phyloP scores from a whole-genome alignment of 2,888 invertebrate genomes.

The Synanthedon myopaeformis region DNA sequence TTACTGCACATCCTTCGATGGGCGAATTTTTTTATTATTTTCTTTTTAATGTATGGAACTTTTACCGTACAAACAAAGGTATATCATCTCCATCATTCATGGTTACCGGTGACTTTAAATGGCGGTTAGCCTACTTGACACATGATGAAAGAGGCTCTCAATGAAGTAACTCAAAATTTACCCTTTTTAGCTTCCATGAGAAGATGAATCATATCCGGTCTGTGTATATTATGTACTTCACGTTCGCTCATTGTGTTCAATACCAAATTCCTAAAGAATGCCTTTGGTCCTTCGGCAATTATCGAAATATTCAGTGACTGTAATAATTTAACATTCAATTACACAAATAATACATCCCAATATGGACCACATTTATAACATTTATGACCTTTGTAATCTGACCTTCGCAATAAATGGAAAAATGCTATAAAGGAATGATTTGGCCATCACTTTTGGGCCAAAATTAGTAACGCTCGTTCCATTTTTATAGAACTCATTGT shows the following conservation, averaged over 20 bases:
- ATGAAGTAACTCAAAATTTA: slow-evolving; percentile 6
- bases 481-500: slow-evolving; percentile 67
- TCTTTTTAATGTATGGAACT: too few species aligned
- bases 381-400: neutral
- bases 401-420: slow-evolving; percentile 1
- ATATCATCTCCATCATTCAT: too few species aligned
- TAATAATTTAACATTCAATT: neutral
- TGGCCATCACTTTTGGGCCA: slow-evolving; percentile 2
- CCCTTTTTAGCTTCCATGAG: slow-evolving; percentile 20
- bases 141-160: too few species aligned
- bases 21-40: too few species aligned
- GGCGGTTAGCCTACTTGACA: too few species aligned
- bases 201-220: slow-evolving; percentile 64
- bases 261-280: slow-evolving; percentile 36
- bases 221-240: slow-evolving; percentile 32
- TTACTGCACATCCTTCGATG: too few species aligned
- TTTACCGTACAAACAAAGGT: too few species aligned
- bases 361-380: neutral
- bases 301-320: slow-evolving; percentile 15
- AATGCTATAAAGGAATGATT: neutral
- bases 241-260: slow-evolving; percentile 37
- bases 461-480: slow-evolving; percentile 52
- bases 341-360: neutral
- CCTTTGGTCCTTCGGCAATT: slow-evolving; percentile 10
- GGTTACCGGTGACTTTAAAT: too few species aligned